A percentile compares a stretch with the other conserved stretches of the same genome.
These are phyloP conservation scores for Coracopsis vasa DNA, from an alignment of 2,113 vertebrate genomes.

Conservation along the genomic window DNA sequence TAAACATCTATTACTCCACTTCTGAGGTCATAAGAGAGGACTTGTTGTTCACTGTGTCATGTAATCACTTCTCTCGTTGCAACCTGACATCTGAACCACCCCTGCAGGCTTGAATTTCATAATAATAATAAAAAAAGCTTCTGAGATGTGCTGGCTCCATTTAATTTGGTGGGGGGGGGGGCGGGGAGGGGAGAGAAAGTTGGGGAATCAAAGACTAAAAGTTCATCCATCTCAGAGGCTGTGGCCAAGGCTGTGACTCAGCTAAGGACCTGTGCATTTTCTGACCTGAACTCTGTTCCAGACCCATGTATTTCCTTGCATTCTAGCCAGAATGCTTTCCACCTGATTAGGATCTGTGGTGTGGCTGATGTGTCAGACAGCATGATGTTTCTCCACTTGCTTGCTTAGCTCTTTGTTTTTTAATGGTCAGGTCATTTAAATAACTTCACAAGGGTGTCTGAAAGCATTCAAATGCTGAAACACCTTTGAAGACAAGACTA, in stretches of 20 bases:
- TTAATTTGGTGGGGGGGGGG: background rate
- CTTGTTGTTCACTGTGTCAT: background rate
- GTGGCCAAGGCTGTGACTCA: background rate
- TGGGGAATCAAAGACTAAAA: background rate
- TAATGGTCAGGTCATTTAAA: background rate
- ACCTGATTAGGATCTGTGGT: background rate
- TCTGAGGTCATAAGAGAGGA: background rate
- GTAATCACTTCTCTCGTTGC: background rate
- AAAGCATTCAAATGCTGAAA: background rate
- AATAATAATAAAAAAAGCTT: background rate
- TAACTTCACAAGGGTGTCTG: background rate
- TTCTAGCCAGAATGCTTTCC: background rate
- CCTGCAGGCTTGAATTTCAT: background rate
- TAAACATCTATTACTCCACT: accelerated
- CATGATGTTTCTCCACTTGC: background rate
- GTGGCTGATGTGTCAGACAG: background rate
- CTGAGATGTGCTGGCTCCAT: background rate
- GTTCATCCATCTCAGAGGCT: background rate
- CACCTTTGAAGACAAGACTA: background rate
- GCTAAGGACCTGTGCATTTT: background rate
- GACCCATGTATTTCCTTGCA: background rate
- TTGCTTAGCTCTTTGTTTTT: background rate
- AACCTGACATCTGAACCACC: background rate
- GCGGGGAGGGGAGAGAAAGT: too few relatives aligned
- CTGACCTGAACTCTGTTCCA: background rate